Evolutionary conservation across 1,140 invertebrate species (phyloP), one percentile per base, ranked within the genome.

Genomic region (Druon quercuslanigerum): DNA sequence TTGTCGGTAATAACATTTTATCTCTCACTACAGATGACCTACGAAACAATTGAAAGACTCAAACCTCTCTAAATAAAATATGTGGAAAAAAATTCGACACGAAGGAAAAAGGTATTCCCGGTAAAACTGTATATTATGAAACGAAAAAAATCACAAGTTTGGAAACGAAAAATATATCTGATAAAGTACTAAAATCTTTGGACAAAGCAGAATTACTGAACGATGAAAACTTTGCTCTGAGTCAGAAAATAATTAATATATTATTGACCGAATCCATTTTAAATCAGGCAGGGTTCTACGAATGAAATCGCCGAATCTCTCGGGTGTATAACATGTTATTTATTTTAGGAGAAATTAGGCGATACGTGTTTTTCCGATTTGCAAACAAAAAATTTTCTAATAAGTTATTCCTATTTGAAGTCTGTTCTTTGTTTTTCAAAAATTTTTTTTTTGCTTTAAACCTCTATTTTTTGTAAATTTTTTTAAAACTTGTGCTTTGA

Each of bases 41-140:
- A 7, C 78, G 77, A 33, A 71, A 83, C 54, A 84, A 86, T 51
- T 86, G 85, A 52, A 86, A 72, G 71, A 82, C 78, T 17, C 81
- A 86, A 51, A 86, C 73, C 0, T 76, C 79, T 0, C 52, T 78
- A 50, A 79, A 80, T 4, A 4, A 33, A 33, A 33, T 33, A 4
- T 3, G 25, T 33, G 25, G 5, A 33, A 33, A 33, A 33, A 4
- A 33, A 33, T 33, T 33, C 2, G 2, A 33, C 25, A 33, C 25
- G 25, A 33, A 33, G 2, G 25, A 33, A 33, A 77, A 80, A 77
- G 11, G 66, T 70, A 51, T 78, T 75, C 14, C 50, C n/a, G 9
- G 79, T 82, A 74, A 78, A 79, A 78, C 78, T 46, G 60, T 54
- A 17, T 9, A 54, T n/a, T 17, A 54, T 17, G 52, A 54, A 17